phyloP scores from a whole-genome alignment of 2,888 invertebrate genomes.

The Chymomyza amoena region DNA sequence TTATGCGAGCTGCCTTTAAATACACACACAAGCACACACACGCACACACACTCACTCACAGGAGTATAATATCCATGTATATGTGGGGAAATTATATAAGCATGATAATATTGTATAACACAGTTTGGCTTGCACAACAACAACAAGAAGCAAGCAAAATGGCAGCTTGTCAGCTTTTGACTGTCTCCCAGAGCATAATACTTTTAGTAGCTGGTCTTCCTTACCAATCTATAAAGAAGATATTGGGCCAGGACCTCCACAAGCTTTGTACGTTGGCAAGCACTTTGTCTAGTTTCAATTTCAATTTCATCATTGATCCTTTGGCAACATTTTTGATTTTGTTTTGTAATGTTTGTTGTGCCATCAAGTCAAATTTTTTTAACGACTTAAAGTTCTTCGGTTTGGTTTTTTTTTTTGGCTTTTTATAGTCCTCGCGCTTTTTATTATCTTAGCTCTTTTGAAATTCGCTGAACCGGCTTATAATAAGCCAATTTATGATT shows the following conservation, averaged over 20 bases:
- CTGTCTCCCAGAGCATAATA: neutral
- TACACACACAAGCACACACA: neutral
- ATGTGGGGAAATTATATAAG: constrained; percentile 62
- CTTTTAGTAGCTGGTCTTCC: neutral
- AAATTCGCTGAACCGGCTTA: neutral
- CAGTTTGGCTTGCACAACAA: constrained; percentile 13
- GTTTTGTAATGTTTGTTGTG: constrained; percentile 37
- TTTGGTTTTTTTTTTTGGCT: neutral
- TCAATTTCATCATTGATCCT: constrained; percentile 59
- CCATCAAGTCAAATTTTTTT: neutral
- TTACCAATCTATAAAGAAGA: neutral
- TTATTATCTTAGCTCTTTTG: neutral
- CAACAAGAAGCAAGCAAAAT: neutral
- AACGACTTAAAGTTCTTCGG: neutral
- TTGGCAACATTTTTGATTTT: constrained; percentile 40
- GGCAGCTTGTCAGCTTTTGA: constrained; percentile 1
- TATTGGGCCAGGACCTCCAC: neutral
- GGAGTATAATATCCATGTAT: constrained; percentile 9
- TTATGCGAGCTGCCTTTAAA: constrained; percentile 57
- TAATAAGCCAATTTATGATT: neutral
- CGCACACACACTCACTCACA: constrained; percentile 40
- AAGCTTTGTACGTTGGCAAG: neutral
- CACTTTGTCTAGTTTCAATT: constrained; percentile 73
- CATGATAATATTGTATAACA: constrained; percentile 60
- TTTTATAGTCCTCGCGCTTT: neutral